Base-by-base conservation (phyloP, 2,888 invertebrate species). In the Carpatolechia fugitivella region DNA sequence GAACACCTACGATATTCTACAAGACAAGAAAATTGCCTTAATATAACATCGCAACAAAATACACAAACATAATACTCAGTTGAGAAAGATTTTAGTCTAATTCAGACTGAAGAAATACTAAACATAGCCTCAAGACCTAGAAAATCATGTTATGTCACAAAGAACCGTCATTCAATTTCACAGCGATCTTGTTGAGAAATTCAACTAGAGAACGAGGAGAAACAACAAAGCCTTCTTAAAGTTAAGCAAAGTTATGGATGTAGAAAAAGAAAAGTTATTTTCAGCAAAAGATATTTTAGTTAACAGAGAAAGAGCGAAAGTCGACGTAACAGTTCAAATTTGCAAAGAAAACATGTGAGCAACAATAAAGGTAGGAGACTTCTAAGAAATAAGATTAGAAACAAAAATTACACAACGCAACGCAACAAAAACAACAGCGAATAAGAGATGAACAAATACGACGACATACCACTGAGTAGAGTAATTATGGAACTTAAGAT, bases 401-500 rank as follows among this genome's bases (percentile, higher is more conserved):
- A 14, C 38, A 16, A 10, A 14, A 38, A 38, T n/a, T 35, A 35
- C n/a, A n/a, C 38, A 6, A 18, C 13, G 3, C 13, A 30, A 16
- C 18, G n/a, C 16, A 29, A 8, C 50, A 50, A 8, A 24, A 38
- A 38, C 14, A 40, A 30, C 14, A 44, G 4, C 7, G 13, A 51
- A 31, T 16, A 35, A 52, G 35, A 44, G 52, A 18, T 48, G 33
- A 48, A 33, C 48, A 18, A 24, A 44, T 46, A 20, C 52, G 30
- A 10, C 48, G 20, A 49, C 40, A 50, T 35, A 63, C 61, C 60
- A 64, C 60, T 55, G 56, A 56, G 51, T 64, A 66, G 56, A 56
- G 51, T 64, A 66, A 69, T 66, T 68, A 68, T 61, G 65, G 70
- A 68, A 69, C 70, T 65, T 65, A 65, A 66, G 62, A 58, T 59